Evolutionary conservation across 2,888 invertebrate genomes (phyloP).

Genomic region (Netelia melanura): DNA sequence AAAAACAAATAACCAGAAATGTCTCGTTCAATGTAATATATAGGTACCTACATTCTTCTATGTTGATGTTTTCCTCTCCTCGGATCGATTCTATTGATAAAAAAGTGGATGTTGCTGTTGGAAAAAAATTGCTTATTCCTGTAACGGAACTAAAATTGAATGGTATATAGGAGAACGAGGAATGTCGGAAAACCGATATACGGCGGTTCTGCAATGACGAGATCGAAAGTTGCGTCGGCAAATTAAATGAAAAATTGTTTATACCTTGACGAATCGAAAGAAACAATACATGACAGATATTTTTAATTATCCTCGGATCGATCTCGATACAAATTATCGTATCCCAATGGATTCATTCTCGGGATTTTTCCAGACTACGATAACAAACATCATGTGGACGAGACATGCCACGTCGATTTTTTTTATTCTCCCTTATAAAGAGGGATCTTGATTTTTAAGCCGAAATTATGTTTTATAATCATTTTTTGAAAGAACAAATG

Average conservation of each 20-base stretch:
- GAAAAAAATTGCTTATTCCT: constrained; percentile 40
- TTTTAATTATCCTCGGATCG: constrained; percentile 62
- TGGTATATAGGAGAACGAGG: constrained; percentile 2
- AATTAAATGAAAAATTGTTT: constrained; percentile 78
- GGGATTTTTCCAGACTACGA: no score
- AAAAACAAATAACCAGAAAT: background rate
- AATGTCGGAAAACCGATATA: constrained; percentile 28
- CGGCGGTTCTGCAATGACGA: constrained; percentile 23
- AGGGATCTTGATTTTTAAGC: no score
- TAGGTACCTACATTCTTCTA: background rate
- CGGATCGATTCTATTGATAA: background rate
- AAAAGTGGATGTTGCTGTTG: constrained; percentile 28
- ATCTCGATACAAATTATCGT: no score
- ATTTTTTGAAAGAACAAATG: no score
- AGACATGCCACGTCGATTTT: no score
- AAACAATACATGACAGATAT: constrained; percentile 70
- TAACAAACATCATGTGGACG: no score
- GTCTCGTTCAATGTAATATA: background rate
- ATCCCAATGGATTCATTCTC: no score
- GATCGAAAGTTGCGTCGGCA: constrained; percentile 62
- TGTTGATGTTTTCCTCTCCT: background rate
- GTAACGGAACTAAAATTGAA: constrained; percentile 36
- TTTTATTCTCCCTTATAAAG: no score
- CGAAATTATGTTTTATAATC: no score
- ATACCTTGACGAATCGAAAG: constrained; percentile 70